Conservation (phyloP, 2,888 invertebrate genomes). For the Pecten maximus region DNA sequence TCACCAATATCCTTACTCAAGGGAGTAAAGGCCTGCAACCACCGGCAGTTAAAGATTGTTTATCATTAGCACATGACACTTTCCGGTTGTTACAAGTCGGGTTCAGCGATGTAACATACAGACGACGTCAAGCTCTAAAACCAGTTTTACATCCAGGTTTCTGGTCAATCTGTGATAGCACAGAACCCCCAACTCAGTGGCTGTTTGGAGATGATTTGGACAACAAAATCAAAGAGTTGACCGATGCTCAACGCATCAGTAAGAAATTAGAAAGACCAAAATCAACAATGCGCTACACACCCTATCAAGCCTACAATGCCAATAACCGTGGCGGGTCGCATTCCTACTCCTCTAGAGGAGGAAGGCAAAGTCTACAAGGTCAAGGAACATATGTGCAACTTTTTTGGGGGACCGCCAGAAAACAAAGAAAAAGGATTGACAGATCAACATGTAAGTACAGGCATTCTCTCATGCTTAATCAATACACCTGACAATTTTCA, state of each 20-base stretch:
- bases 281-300: background rate
- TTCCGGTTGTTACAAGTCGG: conserved; percentile 35
- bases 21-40: conserved; percentile 21
- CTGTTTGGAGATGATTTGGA: too few relatives aligned
- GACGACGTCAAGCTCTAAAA: conserved; percentile 33
- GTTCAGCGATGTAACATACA: conserved; percentile 34
- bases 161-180: too few relatives aligned
- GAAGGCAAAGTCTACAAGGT: background rate
- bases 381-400: too few relatives aligned
- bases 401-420: conserved; percentile 1
- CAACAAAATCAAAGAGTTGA: conserved; percentile 41
- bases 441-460: background rate
- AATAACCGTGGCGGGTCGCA: background rate
- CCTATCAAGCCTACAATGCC: background rate
- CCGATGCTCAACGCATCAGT: conserved; percentile 31
- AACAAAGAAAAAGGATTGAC: conserved; percentile 1
- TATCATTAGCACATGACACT: background rate
- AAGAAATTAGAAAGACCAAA: conserved; percentile 7
- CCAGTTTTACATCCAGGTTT: conserved; percentile 27
- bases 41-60: background rate
- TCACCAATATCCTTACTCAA: background rate
- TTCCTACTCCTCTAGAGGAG: background rate
- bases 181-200: too few relatives aligned
- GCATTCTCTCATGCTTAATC: background rate
- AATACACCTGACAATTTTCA: conserved; percentile 36